These are phyloP conservation scores for Apis florea DNA, from an alignment of 1,140 invertebrate species.

Conservation along the genomic window DNA sequence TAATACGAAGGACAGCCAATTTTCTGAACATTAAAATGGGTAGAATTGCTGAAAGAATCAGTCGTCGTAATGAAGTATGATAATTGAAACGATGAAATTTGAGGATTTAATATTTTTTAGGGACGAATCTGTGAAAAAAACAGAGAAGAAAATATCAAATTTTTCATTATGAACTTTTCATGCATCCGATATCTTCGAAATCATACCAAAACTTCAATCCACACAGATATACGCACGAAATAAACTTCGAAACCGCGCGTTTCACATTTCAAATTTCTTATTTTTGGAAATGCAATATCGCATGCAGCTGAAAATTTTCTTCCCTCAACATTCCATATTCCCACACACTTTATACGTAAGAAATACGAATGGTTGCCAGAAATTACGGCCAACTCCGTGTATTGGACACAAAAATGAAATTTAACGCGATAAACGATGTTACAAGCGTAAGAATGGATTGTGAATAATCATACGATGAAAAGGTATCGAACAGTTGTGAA, in stretches of 20 bases:
- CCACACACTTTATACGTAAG: conserved; percentile 18
- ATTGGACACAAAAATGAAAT: conserved; percentile 27
- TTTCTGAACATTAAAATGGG: no score
- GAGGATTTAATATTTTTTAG: no score
- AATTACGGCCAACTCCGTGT: conserved; percentile 22
- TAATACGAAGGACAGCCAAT: no score
- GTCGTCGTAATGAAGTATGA: no score
- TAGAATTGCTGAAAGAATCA: no score
- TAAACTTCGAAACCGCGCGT: not conserved
- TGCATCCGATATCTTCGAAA: no score
- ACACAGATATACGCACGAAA: not conserved
- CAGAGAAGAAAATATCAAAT: no score
- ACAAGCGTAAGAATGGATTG: not conserved
- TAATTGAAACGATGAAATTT: no score
- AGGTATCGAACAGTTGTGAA: not conserved
- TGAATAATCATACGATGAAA: not conserved
- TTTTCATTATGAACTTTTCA: no score
- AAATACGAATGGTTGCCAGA: conserved; percentile 35
- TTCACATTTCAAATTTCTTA: not conserved
- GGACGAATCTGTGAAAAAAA: no score
- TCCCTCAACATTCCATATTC: conserved; percentile 1
- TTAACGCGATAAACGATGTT: conserved; percentile 5
- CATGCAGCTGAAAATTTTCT: conserved; percentile 29
- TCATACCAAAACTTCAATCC: no score
- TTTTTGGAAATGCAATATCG: not conserved